Conservation (phyloP, 2,113 vertebrate genomes). For the Misgurnus anguillicaudatus region DNA sequence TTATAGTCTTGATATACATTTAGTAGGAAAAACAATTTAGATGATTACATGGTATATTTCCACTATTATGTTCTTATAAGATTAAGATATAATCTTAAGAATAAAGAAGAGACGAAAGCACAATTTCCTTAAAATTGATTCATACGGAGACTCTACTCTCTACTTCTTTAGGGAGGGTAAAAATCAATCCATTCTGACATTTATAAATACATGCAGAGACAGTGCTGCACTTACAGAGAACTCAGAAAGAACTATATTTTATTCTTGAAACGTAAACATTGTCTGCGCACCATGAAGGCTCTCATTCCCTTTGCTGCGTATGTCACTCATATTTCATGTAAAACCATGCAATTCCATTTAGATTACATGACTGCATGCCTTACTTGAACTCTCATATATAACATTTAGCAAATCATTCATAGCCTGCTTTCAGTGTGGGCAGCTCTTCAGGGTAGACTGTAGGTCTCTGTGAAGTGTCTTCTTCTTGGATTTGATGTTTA, state of each 20-base stretch:
- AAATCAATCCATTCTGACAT: conserved; percentile 36
- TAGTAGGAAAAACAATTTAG: background rate
- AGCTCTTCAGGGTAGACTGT: background rate
- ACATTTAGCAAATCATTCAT: background rate
- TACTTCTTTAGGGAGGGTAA: conserved; percentile 31
- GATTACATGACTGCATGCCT: background rate
- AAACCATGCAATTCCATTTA: background rate
- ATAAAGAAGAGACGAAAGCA: background rate
- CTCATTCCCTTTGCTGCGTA: background rate
- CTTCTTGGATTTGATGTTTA: no score
- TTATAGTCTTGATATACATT: background rate
- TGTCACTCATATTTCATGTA: background rate
- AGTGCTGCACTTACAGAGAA: background rate
- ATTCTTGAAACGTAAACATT: conserved; percentile 40
- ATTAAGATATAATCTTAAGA: background rate
- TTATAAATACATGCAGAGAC: conserved; percentile 34
- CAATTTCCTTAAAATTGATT: conserved; percentile 16
- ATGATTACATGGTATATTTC: no score
- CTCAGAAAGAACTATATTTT: conserved; percentile 30
- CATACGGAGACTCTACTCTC: conserved; percentile 1
- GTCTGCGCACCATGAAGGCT: background rate
- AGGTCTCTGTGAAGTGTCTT: background rate
- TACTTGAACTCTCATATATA: background rate
- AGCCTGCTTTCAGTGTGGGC: background rate
- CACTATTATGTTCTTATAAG: no score